Percentiles rank a stretch among this genome's conserved stretches.
phyloP scores from a whole-genome alignment of 2,888 invertebrate genomes.

The Clistopyga incitator region DNA sequence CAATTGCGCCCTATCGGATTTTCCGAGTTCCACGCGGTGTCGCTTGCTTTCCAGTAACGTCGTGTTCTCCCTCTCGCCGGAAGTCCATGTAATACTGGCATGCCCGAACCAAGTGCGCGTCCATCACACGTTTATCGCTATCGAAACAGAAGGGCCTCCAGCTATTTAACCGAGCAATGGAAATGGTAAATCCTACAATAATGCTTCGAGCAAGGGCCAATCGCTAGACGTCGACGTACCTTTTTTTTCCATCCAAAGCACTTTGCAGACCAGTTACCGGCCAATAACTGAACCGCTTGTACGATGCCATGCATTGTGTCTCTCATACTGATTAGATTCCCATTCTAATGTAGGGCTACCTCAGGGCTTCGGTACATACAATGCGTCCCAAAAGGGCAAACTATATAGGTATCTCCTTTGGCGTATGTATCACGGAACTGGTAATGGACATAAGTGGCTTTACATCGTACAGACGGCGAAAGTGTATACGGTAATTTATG shows the following conservation, averaged over 20 bases:
- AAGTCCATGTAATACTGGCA: conserved; percentile 36
- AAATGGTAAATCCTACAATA: conserved; percentile 14
- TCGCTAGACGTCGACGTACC: conserved; percentile 5
- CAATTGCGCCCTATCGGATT: conserved; percentile 63
- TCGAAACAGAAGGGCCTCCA: conserved; percentile 14
- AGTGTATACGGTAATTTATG: neutral
- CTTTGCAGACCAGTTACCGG: neutral
- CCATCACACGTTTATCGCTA: conserved; percentile 37
- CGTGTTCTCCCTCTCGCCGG: conserved; percentile 23
- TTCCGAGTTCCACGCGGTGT: conserved; percentile 49
- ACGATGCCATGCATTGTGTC: neutral
- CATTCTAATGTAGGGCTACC: neutral
- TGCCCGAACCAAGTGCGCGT: conserved; percentile 7
- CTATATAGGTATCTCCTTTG: neutral
- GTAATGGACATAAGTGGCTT: neutral
- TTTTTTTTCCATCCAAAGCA: conserved; percentile 8
- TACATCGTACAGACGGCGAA: neutral
- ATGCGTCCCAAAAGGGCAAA: neutral
- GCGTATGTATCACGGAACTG: neutral
- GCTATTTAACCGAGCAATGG: conserved; percentile 9
- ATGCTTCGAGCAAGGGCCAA: conserved; percentile 19
- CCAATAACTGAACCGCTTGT: conserved; percentile 10
- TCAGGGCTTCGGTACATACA: neutral
- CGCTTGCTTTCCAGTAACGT: conserved; percentile 10
- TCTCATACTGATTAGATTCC: neutral